Conservation (phyloP, 1,140 invertebrate genomes). For the Ctenoplectra terminalis region DNA sequence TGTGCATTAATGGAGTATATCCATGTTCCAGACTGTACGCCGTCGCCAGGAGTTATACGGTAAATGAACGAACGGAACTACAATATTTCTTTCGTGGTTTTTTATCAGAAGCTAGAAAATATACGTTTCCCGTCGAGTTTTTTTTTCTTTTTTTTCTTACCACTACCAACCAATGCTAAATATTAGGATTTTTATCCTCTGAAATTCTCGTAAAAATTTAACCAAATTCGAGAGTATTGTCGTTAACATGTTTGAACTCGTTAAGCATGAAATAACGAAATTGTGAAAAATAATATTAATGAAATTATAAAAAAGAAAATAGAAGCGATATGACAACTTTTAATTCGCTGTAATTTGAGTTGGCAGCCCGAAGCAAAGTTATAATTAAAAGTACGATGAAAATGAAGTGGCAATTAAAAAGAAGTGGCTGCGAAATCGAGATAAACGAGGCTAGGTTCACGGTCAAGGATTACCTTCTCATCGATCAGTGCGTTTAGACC, state of each 20-base stretch:
- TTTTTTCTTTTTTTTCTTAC: no score
- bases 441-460: slow-evolving; percentile 10
- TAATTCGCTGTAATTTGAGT: slow-evolving; percentile 20
- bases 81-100: background rate
- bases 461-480: background rate
- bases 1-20: slow-evolving; percentile 53
- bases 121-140: no score
- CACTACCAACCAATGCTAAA: no score
- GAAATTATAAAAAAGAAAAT: background rate
- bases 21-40: slow-evolving; percentile 11
- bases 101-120: background rate
- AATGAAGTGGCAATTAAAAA: slow-evolving; percentile 36
- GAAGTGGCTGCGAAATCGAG: slow-evolving; percentile 24
- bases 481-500: slow-evolving; percentile 5
- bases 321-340: slow-evolving; percentile 24
- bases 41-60: no score
- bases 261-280: slow-evolving; percentile 40
- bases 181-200: no score
- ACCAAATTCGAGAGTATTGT: slow-evolving; percentile 12
- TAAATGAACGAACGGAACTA: no score
- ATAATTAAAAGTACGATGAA: slow-evolving; percentile 45
- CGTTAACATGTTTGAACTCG: slow-evolving; percentile 44
- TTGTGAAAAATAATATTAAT: no score
- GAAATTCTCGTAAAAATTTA: no score
- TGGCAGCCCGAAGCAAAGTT: background rate